phyloP scores from a whole-genome alignment of 2,797 vertebrate genomes.

The Cetoscarus ocellatus region DNA sequence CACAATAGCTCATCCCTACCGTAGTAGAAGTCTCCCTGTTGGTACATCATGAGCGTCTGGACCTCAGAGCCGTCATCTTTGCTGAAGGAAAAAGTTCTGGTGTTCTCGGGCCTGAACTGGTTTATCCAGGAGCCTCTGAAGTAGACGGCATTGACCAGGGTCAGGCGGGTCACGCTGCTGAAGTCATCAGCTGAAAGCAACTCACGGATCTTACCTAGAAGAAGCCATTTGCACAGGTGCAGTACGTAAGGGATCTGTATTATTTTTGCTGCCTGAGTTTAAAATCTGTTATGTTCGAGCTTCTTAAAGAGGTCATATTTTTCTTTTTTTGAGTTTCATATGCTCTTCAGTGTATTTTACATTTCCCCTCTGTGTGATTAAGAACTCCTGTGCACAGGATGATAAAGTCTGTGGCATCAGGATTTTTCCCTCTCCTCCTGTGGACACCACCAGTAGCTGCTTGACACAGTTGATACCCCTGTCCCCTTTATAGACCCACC shows the following conservation, averaged over 20 bases:
- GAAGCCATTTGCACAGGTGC: constrained; percentile 7
- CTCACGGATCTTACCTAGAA: constrained; percentile 91
- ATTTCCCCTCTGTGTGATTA: too few species aligned
- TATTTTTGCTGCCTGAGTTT: not conserved
- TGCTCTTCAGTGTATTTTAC: too few species aligned
- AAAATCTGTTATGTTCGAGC: not conserved
- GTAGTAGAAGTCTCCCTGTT: constrained; percentile 98
- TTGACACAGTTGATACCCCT: too few species aligned
- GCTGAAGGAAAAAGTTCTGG: constrained; percentile 97
- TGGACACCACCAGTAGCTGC: too few species aligned
- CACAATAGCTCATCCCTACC: constrained; percentile 78
- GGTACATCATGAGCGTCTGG: constrained; percentile 99
- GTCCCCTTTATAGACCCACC: too few species aligned
- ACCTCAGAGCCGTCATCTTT: constrained; percentile 97
- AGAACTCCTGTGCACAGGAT: too few species aligned
- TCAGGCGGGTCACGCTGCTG: constrained; percentile 88
- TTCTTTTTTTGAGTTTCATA: too few species aligned
- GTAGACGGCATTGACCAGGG: constrained; percentile 94
- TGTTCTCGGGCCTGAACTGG: constrained; percentile 97
- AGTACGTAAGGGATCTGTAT: not conserved
- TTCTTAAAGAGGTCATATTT: not conserved
- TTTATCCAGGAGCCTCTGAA: constrained; percentile 99
- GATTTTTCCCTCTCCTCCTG: too few species aligned
- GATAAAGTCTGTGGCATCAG: too few species aligned
- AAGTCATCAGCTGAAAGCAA: constrained; percentile 94